Evolutionary conservation across 2,113 vertebrate species (phyloP).

Genomic region (Rhinolophus ferrumequinum): DNA sequence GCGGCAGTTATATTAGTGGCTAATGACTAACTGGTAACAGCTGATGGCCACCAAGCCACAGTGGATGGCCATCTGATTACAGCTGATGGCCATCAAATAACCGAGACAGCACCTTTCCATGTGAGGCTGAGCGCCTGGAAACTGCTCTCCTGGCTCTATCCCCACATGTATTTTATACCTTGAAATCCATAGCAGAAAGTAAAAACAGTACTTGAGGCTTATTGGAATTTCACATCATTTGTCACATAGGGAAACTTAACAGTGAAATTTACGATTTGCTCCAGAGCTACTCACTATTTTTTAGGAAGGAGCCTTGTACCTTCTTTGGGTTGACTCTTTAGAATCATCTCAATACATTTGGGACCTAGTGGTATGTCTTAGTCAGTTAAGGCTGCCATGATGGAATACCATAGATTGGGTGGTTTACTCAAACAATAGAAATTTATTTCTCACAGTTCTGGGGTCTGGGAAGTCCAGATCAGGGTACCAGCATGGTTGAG

Average conservation of each 20-base stretch:
- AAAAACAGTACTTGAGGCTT: neutral
- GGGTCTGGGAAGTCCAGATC: neutral
- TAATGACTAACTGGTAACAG: no score
- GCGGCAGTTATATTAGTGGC: no score
- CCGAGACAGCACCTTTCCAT: no score
- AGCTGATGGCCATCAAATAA: no score
- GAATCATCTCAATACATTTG: neutral
- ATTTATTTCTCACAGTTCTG: neutral
- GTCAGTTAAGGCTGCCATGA: neutral
- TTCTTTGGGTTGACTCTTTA: neutral
- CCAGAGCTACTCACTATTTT: neutral
- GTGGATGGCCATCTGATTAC: no score
- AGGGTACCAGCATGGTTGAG: neutral
- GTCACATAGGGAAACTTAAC: neutral
- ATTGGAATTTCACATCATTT: constrained; percentile 38
- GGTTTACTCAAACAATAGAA: neutral
- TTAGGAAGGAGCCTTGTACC: neutral
- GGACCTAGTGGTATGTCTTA: neutral
- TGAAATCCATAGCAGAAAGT: constrained; percentile 8
- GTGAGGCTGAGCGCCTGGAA: no score
- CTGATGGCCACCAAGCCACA: no score
- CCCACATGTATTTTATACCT: neutral
- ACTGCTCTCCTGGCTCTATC: no score
- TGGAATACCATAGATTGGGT: neutral
- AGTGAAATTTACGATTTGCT: neutral